Evolutionary conservation across 1,140 invertebrate genomes (phyloP).

Genomic region (Drosophila navojoa): DNA sequence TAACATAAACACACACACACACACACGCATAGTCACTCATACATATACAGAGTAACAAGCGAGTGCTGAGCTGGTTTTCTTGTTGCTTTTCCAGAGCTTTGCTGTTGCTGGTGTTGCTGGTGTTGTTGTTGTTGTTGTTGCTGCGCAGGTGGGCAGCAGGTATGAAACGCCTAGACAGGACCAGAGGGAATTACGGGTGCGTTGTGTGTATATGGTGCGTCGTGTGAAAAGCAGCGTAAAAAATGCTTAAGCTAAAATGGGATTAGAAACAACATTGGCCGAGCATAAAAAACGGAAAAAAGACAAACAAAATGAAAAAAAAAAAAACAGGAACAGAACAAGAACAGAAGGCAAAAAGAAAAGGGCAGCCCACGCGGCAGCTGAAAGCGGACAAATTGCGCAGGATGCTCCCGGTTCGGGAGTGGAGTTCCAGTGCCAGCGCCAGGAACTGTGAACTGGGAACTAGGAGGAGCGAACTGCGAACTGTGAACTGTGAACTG

Average conservation of each 20-base stretch:
- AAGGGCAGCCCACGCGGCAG: slow-evolving; percentile 14
- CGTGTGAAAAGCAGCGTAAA: slow-evolving; percentile 64
- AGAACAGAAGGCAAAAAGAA: too few relatives aligned
- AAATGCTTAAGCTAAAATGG: slow-evolving; percentile 79
- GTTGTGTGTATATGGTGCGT: slow-evolving; percentile 32
- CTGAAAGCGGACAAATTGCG: slow-evolving; percentile 13
- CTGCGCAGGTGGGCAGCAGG: slow-evolving; percentile 25
- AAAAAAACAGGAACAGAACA: too few relatives aligned
- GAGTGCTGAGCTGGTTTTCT: slow-evolving; percentile 39
- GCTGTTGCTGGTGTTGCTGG: slow-evolving; percentile 12
- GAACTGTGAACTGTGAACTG: slow-evolving; percentile 10
- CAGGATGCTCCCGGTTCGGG: slow-evolving; percentile 3
- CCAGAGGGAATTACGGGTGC: slow-evolving; percentile 48
- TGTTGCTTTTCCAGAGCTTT: slow-evolving; percentile 36
- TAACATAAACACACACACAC: background rate
- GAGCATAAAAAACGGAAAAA: slow-evolving; percentile 31
- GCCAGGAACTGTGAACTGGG: slow-evolving; percentile 4
- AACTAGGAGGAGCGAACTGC: background rate
- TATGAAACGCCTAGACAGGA: slow-evolving; percentile 25
- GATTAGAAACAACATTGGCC: slow-evolving; percentile 67
- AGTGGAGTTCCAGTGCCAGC: background rate
- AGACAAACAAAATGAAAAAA: too few relatives aligned
- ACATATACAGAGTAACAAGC: slow-evolving; percentile 17
- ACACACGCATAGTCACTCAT: slow-evolving; percentile 1
- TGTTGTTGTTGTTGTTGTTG: background rate